Evolutionary conservation across 2,797 vertebrate genomes (phyloP), one percentile per base, ranked within the genome.

Genomic region (Silurus aristotelis): DNA sequence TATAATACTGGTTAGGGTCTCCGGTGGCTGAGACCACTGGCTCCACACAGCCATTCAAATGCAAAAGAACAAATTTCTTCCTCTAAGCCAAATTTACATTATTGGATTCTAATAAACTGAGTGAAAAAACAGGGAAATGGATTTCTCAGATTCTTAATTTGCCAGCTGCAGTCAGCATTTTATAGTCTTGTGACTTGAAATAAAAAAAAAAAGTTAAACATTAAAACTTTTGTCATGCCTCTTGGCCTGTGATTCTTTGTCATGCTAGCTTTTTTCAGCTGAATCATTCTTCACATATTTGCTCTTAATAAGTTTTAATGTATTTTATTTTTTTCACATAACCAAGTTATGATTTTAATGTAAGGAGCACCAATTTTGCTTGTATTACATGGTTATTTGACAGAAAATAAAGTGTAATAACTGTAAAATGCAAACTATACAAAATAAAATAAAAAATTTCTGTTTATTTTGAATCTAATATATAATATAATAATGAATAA

Each of bases 121-220:
- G 80, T 67, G 75, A 82, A 64, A 84, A 87, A 84, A 27, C n/a
- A 73, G 75, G 79, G 86, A 58, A 56, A 76, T 20, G 1, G 55
- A 76, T 58, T 76, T 56, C n/a, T 55, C 46, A 55, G 13, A 15
- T 90, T 83, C 90, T 87, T 92, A 89, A 94, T 91, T 89, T 89
- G 89, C 82, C 84, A 82, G 66, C 85, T 88, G 89, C 90, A 86
- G 87, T 89, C 90, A 89, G 13, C 72, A 75, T 92, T 94, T 93
- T 93, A 93, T 90, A 93, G 92, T 94, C 93, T 93, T 92, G 90
- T 95, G 95, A 95, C 93, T 93, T 92, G 92, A 22, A 94, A 95
- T 95, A 92, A 82, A 89, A 94, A 95, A 31, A 31, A 88, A 93
- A 25, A 73, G 90, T 84, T 88, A 89, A 92, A 94, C 93, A 93